Conservation (phyloP, 2,888 invertebrate species). For the Macrophya alboannulata region DNA sequence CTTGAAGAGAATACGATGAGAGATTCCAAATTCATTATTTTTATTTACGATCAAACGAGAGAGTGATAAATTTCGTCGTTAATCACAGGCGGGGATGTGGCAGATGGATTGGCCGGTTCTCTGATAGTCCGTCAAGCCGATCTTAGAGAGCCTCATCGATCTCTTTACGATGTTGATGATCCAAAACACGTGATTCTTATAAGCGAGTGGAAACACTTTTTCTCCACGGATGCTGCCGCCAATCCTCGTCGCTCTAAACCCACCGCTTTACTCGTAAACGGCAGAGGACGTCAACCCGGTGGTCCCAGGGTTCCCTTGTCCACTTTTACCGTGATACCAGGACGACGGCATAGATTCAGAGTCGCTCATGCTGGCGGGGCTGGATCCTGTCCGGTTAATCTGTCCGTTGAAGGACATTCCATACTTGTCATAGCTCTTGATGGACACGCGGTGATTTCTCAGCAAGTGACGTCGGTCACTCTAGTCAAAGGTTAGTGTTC, state of each 20-base stretch:
- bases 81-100: constrained; percentile 83
- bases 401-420: constrained; percentile 85
- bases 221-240: constrained; percentile 72
- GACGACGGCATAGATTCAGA: constrained; percentile 86
- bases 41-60: not conserved
- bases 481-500: constrained; percentile 84
- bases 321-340: constrained; percentile 82
- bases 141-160: constrained; percentile 83
- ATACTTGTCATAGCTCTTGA: constrained; percentile 87
- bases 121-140: constrained; percentile 87
- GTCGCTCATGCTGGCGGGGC: constrained; percentile 86
- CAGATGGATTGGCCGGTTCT: constrained; percentile 88
- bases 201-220: constrained; percentile 86
- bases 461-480: constrained; percentile 82
- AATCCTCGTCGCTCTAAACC: constrained; percentile 81
- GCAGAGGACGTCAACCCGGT: constrained; percentile 82
- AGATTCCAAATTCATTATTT: not conserved
- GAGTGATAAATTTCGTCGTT: not conserved
- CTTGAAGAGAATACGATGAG: not conserved
- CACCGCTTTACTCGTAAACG: constrained; percentile 85
- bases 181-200: constrained; percentile 87
- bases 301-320: constrained; percentile 76
- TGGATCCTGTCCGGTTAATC: constrained; percentile 86
- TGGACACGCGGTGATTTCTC: constrained; percentile 85
- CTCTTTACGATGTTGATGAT: constrained; percentile 87